These are phyloP conservation scores for Phrynocephalus versicolor DNA, from an alignment of 2,113 vertebrate genomes.

Conservation along the genomic window DNA sequence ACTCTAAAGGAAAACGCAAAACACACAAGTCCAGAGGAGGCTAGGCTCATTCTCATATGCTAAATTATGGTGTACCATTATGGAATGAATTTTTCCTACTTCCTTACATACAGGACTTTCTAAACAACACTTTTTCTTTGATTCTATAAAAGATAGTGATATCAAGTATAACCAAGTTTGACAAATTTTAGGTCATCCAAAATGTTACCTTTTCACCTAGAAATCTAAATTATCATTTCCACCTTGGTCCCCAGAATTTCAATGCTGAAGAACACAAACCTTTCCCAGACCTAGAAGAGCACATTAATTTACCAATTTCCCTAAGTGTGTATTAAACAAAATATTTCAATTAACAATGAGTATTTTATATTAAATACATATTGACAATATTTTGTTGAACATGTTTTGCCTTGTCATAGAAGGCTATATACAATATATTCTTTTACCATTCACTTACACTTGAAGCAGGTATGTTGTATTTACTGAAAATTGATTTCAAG, in stretches of 20 bases:
- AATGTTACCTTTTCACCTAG: neutral
- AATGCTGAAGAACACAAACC: neutral
- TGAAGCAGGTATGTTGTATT: constrained; percentile 62
- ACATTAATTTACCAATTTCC: constrained; percentile 9
- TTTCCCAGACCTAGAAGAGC: neutral
- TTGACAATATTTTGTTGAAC: constrained; percentile 38
- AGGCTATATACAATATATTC: constrained; percentile 60
- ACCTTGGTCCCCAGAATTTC: neutral
- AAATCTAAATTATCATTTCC: neutral
- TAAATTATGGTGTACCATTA: neutral
- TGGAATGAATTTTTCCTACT: neutral
- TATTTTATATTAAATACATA: constrained; percentile 41
- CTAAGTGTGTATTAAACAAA: constrained; percentile 6
- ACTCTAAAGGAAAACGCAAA: neutral
- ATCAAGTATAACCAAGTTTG: neutral
- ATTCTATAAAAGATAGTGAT: constrained; percentile 15
- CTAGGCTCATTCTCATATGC: neutral
- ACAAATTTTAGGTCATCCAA: neutral
- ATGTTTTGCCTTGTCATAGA: constrained; percentile 54
- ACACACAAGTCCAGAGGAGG: neutral
- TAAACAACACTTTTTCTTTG: neutral
- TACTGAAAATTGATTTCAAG: constrained; percentile 60
- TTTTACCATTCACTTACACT: constrained; percentile 51
- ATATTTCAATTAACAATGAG: constrained; percentile 21
- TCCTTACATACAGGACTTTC: constrained; percentile 39